Evolutionary conservation across 2,113 vertebrate species (phyloP).

Genomic region (Ptilonorhynchus violaceus): DNA sequence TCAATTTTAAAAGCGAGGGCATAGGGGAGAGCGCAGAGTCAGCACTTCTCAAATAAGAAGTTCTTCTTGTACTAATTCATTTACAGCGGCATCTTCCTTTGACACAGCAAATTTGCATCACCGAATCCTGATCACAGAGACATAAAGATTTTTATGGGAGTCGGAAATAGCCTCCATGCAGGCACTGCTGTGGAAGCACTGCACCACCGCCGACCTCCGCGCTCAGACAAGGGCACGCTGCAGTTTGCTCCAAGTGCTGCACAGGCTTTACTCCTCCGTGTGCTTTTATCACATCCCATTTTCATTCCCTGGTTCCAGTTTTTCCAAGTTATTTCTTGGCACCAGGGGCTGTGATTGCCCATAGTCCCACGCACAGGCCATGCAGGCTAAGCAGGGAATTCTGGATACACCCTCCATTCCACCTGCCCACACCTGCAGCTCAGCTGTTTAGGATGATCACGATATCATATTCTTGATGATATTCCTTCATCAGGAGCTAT

Average conservation of each 20-base stretch:
- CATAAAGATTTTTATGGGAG: constrained; percentile 59
- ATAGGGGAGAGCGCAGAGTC: constrained; percentile 51
- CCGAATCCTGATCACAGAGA: constrained; percentile 15
- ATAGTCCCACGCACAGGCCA: neutral
- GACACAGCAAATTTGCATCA: constrained; percentile 65
- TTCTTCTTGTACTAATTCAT: constrained; percentile 62
- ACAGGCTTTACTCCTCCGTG: neutral
- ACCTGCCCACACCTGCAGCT: neutral
- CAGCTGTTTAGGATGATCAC: neutral
- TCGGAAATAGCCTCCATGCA: constrained; percentile 31
- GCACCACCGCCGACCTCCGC: constrained; percentile 11
- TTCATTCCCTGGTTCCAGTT: neutral
- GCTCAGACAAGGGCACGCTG: constrained; percentile 40
- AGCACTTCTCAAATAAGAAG: constrained; percentile 63
- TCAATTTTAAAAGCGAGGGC: constrained; percentile 58
- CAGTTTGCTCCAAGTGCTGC: neutral
- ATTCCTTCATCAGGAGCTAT: neutral
- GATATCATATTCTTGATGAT: neutral
- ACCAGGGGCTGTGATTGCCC: neutral
- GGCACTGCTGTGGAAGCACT: constrained; percentile 2
- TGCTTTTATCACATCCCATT: neutral
- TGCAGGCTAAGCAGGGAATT: neutral
- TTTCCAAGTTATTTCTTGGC: neutral
- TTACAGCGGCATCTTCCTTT: constrained; percentile 53
- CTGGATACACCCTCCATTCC: neutral